A percentile compares a stretch with the other conserved stretches of the same genome.
Evolutionary conservation across 2,888 invertebrate species (phyloP).

Genomic region (Drosophila affinis): DNA sequence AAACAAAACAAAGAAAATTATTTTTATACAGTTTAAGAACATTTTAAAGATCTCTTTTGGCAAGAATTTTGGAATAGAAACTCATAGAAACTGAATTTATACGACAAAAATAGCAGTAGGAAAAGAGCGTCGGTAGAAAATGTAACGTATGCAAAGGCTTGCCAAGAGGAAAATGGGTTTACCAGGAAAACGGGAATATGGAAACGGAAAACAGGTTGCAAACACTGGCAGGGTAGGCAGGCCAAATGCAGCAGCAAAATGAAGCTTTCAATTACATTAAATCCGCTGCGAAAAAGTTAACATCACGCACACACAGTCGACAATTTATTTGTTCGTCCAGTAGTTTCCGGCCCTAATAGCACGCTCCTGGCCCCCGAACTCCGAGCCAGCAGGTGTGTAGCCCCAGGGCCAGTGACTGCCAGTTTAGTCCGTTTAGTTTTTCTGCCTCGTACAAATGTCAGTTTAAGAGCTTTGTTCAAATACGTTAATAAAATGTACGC

Average conservation of each 20-base stretch:
- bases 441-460: conserved; percentile 48
- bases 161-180: conserved; percentile 4
- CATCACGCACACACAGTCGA: conserved; percentile 68
- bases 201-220: neutral
- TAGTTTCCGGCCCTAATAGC: conserved; percentile 34
- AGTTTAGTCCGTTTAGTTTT: conserved; percentile 1
- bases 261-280: conserved; percentile 77
- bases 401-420: conserved; percentile 1
- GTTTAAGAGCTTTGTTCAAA: conserved; percentile 60
- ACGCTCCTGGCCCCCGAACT: conserved; percentile 18
- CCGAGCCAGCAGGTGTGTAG: no score
- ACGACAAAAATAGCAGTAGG: no score
- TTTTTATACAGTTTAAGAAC: neutral
- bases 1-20: conserved; percentile 7
- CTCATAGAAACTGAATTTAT: no score
- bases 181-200: conserved; percentile 23
- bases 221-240: neutral
- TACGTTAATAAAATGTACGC: conserved; percentile 55
- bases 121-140: conserved; percentile 17
- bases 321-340: conserved; percentile 64
- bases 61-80: conserved; percentile 14
- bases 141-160: neutral
- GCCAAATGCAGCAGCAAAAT: conserved; percentile 44
- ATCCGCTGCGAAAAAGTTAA: conserved; percentile 58
- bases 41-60: neutral